A percentile compares a stretch with the other conserved stretches of the same genome.
Conservation (phyloP, 2,113 vertebrate genomes). For the Lagopus muta region DNA sequence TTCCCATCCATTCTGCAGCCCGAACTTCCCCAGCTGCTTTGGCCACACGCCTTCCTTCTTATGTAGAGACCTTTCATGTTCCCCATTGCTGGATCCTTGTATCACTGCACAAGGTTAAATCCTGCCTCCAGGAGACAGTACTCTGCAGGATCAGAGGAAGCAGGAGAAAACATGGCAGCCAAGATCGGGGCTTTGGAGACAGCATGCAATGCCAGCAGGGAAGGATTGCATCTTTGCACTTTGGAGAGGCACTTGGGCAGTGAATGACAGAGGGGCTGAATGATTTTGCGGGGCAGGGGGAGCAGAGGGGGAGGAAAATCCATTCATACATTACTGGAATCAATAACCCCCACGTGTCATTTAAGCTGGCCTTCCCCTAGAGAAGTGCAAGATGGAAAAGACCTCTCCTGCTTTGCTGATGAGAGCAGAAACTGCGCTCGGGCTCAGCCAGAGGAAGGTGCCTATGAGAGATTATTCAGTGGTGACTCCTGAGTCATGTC, state of each 20-base stretch:
- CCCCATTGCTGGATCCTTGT: neutral
- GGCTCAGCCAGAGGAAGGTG: slow-evolving; percentile 15
- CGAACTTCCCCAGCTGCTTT: neutral
- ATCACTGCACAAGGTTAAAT: neutral
- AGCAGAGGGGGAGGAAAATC: slow-evolving; percentile 10
- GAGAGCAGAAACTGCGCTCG: neutral
- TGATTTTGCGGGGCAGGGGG: neutral
- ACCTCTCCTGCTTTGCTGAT: slow-evolving; percentile 36
- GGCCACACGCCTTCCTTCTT: neutral
- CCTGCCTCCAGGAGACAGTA: neutral
- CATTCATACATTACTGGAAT: slow-evolving; percentile 45
- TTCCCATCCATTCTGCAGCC: neutral
- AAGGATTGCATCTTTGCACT: neutral
- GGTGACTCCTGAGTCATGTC: slow-evolving; percentile 39
- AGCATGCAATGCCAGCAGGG: neutral
- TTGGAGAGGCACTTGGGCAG: neutral
- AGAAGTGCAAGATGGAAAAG: slow-evolving; percentile 40
- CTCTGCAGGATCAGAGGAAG: neutral
- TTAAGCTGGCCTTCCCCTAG: neutral
- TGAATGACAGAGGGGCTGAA: slow-evolving; percentile 6
- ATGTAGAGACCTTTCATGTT: neutral
- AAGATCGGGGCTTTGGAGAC: neutral
- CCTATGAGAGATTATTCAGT: slow-evolving; percentile 26
- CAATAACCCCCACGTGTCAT: slow-evolving; percentile 23
- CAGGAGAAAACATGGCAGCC: neutral